Conservation (phyloP, 2,797 vertebrate genomes). For the Acanthurus tractus region DNA sequence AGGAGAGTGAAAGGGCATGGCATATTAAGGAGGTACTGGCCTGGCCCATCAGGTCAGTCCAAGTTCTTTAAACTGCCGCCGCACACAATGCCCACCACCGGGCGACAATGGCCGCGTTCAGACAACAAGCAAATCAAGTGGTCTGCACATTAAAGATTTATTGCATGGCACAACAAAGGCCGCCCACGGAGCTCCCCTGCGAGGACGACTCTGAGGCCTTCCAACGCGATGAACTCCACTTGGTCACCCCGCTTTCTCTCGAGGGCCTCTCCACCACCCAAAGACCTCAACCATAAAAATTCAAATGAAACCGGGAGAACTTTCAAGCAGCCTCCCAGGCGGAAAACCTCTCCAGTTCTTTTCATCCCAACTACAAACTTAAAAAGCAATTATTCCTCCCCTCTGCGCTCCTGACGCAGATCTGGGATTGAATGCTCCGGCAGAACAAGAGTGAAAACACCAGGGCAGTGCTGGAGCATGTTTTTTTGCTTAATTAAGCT, state of each 20-base stretch:
- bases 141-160: conserved; percentile 84
- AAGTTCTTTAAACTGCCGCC: conserved; percentile 72
- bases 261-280: conserved; percentile 71
- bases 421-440: conserved; percentile 42
- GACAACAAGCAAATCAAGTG: conserved; percentile 83
- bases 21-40: conserved; percentile 77
- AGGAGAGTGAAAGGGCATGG: conserved; percentile 67
- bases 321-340: conserved; percentile 67
- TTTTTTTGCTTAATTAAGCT: conserved; percentile 63
- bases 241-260: conserved; percentile 72
- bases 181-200: conserved; percentile 71
- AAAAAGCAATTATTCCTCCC: conserved; percentile 65
- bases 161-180: conserved; percentile 77
- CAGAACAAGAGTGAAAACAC: conserved; percentile 52
- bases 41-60: conserved; percentile 75
- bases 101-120: conserved; percentile 79
- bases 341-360: conserved; percentile 60
- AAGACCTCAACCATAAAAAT: conserved; percentile 78
- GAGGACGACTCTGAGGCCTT: conserved; percentile 64
- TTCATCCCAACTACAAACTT: conserved; percentile 60
- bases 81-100: conserved; percentile 75
- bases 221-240: conserved; percentile 68
- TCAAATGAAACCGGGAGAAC: conserved; percentile 72
- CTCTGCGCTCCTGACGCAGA: conserved; percentile 45
- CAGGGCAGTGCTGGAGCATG: conserved; percentile 48